phyloP scores from a whole-genome alignment of 2,113 vertebrate genomes.

The Bucco capensis region DNA sequence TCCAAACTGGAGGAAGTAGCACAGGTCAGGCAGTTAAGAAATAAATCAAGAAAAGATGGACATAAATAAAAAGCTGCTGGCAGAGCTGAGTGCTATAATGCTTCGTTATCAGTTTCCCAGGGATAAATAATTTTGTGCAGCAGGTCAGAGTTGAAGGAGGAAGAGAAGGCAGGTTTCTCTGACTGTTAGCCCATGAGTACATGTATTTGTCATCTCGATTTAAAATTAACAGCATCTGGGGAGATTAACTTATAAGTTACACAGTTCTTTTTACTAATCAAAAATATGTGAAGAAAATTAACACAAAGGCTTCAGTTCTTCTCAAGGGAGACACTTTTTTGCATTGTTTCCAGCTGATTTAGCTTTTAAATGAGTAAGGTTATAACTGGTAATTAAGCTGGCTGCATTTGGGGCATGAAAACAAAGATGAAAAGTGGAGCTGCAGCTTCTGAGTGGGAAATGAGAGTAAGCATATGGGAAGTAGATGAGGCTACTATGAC shows the following conservation, averaged over 20 bases:
- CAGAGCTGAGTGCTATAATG: neutral
- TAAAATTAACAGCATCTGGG: conserved; percentile 48
- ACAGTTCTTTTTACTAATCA: conserved; percentile 21
- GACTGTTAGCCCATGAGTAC: neutral
- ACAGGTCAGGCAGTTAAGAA: neutral
- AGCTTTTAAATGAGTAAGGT: conserved; percentile 42
- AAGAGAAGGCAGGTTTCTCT: neutral
- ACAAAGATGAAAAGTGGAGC: conserved; percentile 38
- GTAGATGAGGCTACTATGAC: conserved; percentile 34
- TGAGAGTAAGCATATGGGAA: conserved; percentile 53
- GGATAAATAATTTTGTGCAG: neutral
- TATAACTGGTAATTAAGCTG: conserved; percentile 59
- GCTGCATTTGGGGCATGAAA: conserved; percentile 36
- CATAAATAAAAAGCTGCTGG: conserved; percentile 9
- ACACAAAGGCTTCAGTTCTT: conserved; percentile 15
- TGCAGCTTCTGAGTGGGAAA: conserved; percentile 27
- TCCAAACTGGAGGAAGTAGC: neutral
- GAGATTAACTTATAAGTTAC: conserved; percentile 32
- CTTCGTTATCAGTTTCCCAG: neutral
- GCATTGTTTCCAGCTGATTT: conserved; percentile 46
- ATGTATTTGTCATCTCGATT: neutral
- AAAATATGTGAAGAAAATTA: conserved; percentile 56
- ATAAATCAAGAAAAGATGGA: neutral
- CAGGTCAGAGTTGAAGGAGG: conserved; percentile 22
- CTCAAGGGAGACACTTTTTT: conserved; percentile 37